Percentiles rank a stretch among this genome's conserved stretches.
Evolutionary conservation across 2,113 vertebrate species (phyloP).

Genomic region (Xyrauchen texanus): DNA sequence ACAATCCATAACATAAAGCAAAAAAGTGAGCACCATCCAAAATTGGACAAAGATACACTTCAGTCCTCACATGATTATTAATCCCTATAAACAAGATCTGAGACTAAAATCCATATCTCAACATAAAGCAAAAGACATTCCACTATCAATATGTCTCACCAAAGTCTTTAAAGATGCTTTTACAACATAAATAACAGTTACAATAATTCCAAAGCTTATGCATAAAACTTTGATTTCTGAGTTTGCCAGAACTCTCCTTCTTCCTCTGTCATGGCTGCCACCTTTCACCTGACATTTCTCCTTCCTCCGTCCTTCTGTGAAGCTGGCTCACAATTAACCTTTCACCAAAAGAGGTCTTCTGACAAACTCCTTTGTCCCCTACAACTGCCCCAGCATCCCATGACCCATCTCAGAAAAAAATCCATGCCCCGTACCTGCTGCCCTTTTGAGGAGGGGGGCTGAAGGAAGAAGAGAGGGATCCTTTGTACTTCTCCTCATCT

Average conservation of each 20-base stretch:
- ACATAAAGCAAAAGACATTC: background rate
- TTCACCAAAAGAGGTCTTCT: conserved; percentile 41
- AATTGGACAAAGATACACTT: background rate
- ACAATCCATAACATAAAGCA: background rate
- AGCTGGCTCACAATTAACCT: conserved; percentile 10
- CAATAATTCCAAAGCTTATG: too few species aligned
- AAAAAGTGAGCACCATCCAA: background rate
- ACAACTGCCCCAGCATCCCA: conserved; percentile 19
- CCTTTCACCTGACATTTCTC: conserved; percentile 41
- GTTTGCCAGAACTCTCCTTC: background rate
- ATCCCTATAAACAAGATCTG: background rate
- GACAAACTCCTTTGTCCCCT: conserved; percentile 21
- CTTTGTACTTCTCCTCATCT: conserved; percentile 44
- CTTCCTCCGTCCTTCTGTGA: conserved; percentile 7
- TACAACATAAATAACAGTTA: too few species aligned
- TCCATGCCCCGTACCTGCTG: conserved; percentile 52
- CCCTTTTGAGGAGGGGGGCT: conserved; percentile 35
- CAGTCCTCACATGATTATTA: background rate
- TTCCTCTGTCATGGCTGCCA: conserved; percentile 1
- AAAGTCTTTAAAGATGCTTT: too few species aligned
- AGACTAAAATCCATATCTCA: conserved; percentile 6
- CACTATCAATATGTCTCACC: too few species aligned
- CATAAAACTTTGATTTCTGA: background rate
- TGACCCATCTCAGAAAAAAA: conserved; percentile 39
- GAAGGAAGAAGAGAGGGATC: conserved; percentile 19